phyloP scores from a whole-genome alignment of 2,888 invertebrate species.

The Drosophila paranaensis region DNA sequence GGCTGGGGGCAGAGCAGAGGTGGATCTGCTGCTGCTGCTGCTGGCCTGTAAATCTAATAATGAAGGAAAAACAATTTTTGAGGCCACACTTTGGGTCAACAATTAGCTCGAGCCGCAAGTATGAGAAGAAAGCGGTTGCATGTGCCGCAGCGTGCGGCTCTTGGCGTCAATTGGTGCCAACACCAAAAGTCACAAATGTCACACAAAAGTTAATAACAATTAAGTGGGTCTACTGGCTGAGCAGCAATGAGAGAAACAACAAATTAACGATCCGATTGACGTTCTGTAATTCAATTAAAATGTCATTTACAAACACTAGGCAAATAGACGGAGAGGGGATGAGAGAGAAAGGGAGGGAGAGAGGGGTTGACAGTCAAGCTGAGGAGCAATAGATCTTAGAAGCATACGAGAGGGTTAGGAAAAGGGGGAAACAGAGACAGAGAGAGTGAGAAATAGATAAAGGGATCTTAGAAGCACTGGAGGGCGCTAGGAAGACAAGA shows the following conservation, averaged over 20 bases:
- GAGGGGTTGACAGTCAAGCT: background rate
- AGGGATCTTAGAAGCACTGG: too few species aligned
- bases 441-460: too few species aligned
- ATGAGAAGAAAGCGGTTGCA: constrained; percentile 1
- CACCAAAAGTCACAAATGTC: constrained; percentile 77
- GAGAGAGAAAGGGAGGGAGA: background rate
- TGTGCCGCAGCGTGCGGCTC: background rate
- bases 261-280: constrained; percentile 13
- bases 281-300: constrained; percentile 47
- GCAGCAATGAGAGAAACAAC: constrained; percentile 6
- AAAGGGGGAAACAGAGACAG: too few species aligned
- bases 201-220: constrained; percentile 81
- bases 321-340: background rate
- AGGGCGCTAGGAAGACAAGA: too few species aligned
- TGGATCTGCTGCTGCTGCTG: too few species aligned
- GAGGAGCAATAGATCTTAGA: constrained; percentile 3
- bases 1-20: too few species aligned
- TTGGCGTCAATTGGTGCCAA: constrained; percentile 72
- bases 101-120: constrained; percentile 50
- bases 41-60: constrained; percentile 74
- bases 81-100: constrained; percentile 65
- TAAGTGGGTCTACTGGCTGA: constrained; percentile 47
- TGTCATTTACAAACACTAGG: constrained; percentile 43
- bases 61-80: constrained; percentile 64
- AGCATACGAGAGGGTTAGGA: background rate